phyloP scores from a whole-genome alignment of 2,113 vertebrate genomes.

The Symphodus melops region DNA sequence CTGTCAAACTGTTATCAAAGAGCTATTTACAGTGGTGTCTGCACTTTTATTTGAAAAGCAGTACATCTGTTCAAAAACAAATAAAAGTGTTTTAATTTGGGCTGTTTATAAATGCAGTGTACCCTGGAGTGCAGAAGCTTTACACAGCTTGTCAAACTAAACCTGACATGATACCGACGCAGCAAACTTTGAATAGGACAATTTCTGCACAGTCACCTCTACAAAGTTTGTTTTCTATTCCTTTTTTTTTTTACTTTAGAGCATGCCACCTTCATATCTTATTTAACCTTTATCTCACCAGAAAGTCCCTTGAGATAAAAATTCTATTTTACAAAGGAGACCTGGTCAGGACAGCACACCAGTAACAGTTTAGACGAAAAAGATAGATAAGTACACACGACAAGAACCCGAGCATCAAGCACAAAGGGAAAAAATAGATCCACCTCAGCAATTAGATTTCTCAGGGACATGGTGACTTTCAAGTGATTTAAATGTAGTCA shows the following conservation, averaged over 20 bases:
- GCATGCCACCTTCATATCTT: not conserved
- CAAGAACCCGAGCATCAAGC: too few species aligned
- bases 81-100: constrained; percentile 62
- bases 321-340: not conserved
- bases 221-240: not conserved
- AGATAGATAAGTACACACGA: not conserved
- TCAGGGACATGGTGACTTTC: too few species aligned
- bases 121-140: constrained; percentile 39
- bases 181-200: not conserved
- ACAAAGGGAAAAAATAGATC: too few species aligned
- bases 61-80: constrained; percentile 47
- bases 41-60: constrained; percentile 41
- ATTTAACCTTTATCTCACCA: too few species aligned
- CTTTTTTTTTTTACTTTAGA: not conserved
- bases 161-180: constrained; percentile 2
- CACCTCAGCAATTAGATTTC: too few species aligned
- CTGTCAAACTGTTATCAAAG: constrained; percentile 72
- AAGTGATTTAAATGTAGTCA: too few species aligned
- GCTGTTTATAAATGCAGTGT: constrained; percentile 46
- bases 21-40: constrained; percentile 61
- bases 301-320: too few species aligned
- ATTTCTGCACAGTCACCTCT: constrained; percentile 22
- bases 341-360: too few species aligned
- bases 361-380: not conserved
- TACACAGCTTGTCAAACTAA: constrained; percentile 23